These are phyloP conservation scores for Onchidella celtica DNA, from an alignment of 2,888 invertebrate species.

Conservation along the genomic window DNA sequence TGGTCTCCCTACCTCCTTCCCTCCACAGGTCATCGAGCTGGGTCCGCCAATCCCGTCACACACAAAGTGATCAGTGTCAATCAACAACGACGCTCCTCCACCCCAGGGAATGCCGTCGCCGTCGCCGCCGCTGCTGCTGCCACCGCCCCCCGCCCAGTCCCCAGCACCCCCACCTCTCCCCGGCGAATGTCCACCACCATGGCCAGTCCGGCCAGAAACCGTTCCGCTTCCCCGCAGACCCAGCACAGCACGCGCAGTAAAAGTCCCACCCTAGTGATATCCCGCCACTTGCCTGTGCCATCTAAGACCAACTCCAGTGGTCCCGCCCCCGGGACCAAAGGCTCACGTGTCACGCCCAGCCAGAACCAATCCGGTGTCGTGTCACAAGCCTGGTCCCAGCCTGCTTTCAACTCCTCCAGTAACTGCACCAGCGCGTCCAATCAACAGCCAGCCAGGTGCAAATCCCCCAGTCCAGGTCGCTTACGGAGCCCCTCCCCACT, in stretches of 20 bases:
- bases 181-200: slow-evolving; percentile 40
- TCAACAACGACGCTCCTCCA: slow-evolving; percentile 25
- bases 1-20: no score
- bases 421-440: background rate
- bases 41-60: background rate
- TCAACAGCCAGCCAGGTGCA: slow-evolving; percentile 25
- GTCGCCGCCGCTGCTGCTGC: slow-evolving; percentile 11
- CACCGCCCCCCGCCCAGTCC: slow-evolving; percentile 18
- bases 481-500: slow-evolving; percentile 29
- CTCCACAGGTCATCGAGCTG: slow-evolving; percentile 31
- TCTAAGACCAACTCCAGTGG: background rate
- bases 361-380: background rate
- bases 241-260: background rate
- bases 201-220: background rate
- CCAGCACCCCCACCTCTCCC: slow-evolving; percentile 44
- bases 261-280: slow-evolving; percentile 37
- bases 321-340: background rate
- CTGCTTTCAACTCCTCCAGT: background rate
- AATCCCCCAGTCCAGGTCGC: slow-evolving; percentile 41
- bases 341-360: background rate
- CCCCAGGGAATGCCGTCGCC: slow-evolving; percentile 23
- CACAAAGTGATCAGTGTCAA: slow-evolving; percentile 2
- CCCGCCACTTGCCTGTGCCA: slow-evolving; percentile 23
- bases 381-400: background rate
- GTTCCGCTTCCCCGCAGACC: slow-evolving; percentile 24